Evolutionary conservation across 2,113 vertebrate genomes (phyloP).

Genomic region (Daboia siamensis): DNA sequence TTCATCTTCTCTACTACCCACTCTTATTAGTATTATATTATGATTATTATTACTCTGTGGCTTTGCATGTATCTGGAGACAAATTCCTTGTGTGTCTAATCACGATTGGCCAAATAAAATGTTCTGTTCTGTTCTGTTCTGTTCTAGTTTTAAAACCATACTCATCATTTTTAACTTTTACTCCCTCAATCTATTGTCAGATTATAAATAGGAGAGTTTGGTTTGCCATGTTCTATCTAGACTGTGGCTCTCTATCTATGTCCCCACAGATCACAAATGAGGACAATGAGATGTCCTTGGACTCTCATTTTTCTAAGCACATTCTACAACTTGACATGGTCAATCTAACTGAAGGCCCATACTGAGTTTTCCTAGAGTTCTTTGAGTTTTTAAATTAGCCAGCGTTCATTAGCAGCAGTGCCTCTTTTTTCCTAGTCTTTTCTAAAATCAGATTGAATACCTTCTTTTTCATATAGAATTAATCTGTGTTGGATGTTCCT

Average conservation of each 20-base stretch:
- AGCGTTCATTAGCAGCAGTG: background rate
- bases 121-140: no score
- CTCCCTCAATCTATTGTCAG: background rate
- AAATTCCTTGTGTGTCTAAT: background rate
- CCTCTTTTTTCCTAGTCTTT: background rate
- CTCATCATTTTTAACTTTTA: background rate
- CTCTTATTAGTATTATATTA: background rate
- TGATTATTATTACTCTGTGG: background rate
- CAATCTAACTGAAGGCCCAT: background rate
- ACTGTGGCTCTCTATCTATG: background rate
- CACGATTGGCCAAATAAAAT: background rate
- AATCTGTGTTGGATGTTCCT: background rate
- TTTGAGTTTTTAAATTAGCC: background rate
- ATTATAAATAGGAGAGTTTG: background rate
- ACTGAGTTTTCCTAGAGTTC: background rate
- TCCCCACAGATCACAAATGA: background rate
- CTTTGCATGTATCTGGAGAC: background rate
- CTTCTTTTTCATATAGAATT: background rate
- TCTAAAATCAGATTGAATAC: background rate
- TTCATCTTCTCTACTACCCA: background rate
- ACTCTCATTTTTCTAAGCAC: background rate
- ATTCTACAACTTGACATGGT: background rate
- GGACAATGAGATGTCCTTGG: background rate
- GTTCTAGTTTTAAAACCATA: background rate
- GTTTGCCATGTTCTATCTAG: background rate